Percentiles rank a stretch among this genome's conserved stretches.
Evolutionary conservation across 2,797 vertebrate species (phyloP).

Genomic region (Clangula hyemalis): DNA sequence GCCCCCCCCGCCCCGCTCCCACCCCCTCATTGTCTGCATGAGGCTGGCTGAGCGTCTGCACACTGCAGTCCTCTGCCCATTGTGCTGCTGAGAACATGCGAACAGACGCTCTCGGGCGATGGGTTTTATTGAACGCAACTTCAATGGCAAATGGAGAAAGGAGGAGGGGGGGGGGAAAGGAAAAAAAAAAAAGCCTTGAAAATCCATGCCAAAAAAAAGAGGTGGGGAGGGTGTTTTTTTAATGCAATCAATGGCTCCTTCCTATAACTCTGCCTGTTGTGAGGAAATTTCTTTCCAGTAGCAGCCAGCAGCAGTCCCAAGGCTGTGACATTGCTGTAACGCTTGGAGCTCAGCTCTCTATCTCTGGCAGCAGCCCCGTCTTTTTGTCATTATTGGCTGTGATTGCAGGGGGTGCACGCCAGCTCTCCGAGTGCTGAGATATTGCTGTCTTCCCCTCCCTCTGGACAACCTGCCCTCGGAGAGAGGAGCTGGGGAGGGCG

Average conservation of each 20-base stretch:
- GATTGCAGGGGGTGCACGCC: conserved; percentile 66
- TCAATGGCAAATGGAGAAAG: conserved; percentile 65
- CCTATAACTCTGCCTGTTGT: conserved; percentile 61
- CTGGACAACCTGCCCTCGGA: conserved; percentile 63
- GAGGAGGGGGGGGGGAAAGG: no score
- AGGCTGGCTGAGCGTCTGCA: conserved; percentile 54
- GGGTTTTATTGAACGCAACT: conserved; percentile 69
- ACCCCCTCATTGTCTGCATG: conserved; percentile 57
- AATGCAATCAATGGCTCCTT: conserved; percentile 69
- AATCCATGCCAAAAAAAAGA: conserved; percentile 53
- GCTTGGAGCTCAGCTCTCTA: conserved; percentile 64
- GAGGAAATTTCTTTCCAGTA: conserved; percentile 66
- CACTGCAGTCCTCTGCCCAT: conserved; percentile 67
- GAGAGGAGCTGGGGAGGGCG: conserved; percentile 17
- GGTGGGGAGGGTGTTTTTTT: conserved; percentile 52
- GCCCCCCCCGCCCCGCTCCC: neutral
- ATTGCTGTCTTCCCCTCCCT: conserved; percentile 57
- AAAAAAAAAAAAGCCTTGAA: conserved; percentile 24
- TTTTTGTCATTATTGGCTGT: conserved; percentile 70
- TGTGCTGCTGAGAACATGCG: conserved; percentile 61
- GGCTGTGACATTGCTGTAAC: conserved; percentile 67
- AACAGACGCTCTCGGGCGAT: conserved; percentile 58
- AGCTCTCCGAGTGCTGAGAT: conserved; percentile 58
- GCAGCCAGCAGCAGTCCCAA: conserved; percentile 67
- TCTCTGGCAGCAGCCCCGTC: conserved; percentile 68